Evolutionary conservation across 2,113 vertebrate species (phyloP), one percentile per base, ranked within the genome.

Genomic region (Brachyhypopomus gauderio): DNA sequence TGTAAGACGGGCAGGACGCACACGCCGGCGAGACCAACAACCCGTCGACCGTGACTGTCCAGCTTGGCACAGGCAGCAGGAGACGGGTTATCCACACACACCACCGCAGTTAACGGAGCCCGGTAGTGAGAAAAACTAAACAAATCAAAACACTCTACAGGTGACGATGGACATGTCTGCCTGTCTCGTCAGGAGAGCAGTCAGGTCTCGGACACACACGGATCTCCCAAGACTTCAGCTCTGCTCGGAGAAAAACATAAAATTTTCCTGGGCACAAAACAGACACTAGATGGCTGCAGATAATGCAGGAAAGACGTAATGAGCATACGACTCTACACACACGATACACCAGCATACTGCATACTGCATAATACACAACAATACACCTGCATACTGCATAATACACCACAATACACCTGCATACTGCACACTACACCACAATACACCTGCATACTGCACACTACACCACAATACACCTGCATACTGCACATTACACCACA

Each of bases 261-360:
- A 82, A 83, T 89, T 90, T 90, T 92, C 91, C 86, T 91, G 88
- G 89, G 88, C 92, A 87, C 90, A 88, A 89, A 93, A 88, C 91
- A 89, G 88, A 93, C 93, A 93, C 93, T 93, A 94, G 93, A 93
- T 94, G 93, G 93, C 93, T 94, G 93, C 91, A 94, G 92, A 93
- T 92, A 94, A 93, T 93, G 92, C 88, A 91, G 89, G 60, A 89
- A 91, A 91, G 86, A 75, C 62, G 38, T 78, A 81, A 85, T 77
- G 34, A 81, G 71, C 52, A 6, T 7, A 7, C 22, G 70, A n/a
- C 23, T 34, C 34, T 58, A 70, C 48, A 63, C 59, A 38, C 56
- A 72, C 41, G 5, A 41, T 36, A 78, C 75, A 55, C 45, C 23
- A 55, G n/a, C 23, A 3, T 72, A 55, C 22, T 55, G 12, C n/a